Conservation (phyloP, 2,113 vertebrate genomes). For the Pavo muticus region DNA sequence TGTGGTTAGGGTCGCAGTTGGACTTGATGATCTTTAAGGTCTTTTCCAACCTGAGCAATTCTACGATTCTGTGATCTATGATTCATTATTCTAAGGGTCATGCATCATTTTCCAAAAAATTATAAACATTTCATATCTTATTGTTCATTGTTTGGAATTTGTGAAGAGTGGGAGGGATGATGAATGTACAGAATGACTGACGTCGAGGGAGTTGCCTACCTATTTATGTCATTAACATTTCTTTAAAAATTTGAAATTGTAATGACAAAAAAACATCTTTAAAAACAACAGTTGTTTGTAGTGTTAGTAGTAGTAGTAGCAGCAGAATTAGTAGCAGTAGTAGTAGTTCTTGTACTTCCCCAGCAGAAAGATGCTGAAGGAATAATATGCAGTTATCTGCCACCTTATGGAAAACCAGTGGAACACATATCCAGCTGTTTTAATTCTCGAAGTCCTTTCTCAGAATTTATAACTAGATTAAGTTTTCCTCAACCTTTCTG, state of each 20-base stretch:
- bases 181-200: neutral
- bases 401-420: neutral
- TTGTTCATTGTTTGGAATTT: neutral
- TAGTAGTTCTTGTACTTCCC: neutral
- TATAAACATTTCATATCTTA: neutral
- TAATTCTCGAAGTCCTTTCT: neutral
- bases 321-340: neutral
- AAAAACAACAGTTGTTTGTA: neutral
- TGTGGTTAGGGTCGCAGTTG: no score
- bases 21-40: no score
- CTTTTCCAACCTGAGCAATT: no score
- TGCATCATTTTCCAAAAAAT: rapidly evolving
- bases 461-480: neutral
- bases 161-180: neutral
- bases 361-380: rapidly evolving
- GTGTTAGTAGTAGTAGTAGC: neutral
- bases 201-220: neutral
- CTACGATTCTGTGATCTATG: no score
- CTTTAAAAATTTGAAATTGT: neutral
- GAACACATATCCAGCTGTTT: neutral
- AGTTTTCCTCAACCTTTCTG: neutral
- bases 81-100: neutral
- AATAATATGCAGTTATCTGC: neutral
- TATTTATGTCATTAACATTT: neutral
- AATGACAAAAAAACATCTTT: neutral